Base-by-base conservation (phyloP, 2,113 vertebrate species). In the Pantherophis guttatus region DNA sequence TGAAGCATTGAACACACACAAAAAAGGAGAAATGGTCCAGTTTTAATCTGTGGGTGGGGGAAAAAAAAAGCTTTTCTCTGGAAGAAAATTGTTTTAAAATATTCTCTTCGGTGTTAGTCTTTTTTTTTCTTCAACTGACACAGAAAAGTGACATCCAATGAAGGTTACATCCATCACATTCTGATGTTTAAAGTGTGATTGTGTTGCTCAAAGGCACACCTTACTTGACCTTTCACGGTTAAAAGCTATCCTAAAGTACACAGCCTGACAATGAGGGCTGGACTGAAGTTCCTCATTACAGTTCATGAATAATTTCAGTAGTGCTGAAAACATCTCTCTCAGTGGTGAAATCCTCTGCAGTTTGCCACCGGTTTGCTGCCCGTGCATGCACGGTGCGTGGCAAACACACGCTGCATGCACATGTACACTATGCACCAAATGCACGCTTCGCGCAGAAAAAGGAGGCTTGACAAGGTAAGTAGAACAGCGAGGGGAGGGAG, bases 91-190 rank as follows among this genome's bases (percentile, higher is more conserved):
- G 70, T 59, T 89, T 86, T 24, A 90, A 93, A 93, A 90, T 90
- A 90, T 86, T 90, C 54, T 93, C 55, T 29, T 90, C 5, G 0
- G 29, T 65, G n/a, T 62, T 44, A 54, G 19, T 86, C 55, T 0
- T 93, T 92, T 93, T 93, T 94, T 93, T 92, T 93, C 91, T 94
- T 86, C 5, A 65, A n/a, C 3, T 93, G 24, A 92, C 95, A 89
- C 33, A 89, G 86, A 91, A 62, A 21, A 93, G 88, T 95, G 92
- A 88, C 75, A 93, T 92, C 44, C 93, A 94, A 90, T 94, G 91
- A 90, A 90, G 88, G 89, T 33, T 90, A 91, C 81, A 86, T 88
- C 39, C 91, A 93, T 91, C 50, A n/a, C 7, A 1, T 0, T 39
- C 29, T 29, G 44, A 33, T 52, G 26, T 54, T 62, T 39, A 86